These are phyloP conservation scores for Antechinus flavipes DNA, from an alignment of 2,113 vertebrate species.

Conservation along the genomic window DNA sequence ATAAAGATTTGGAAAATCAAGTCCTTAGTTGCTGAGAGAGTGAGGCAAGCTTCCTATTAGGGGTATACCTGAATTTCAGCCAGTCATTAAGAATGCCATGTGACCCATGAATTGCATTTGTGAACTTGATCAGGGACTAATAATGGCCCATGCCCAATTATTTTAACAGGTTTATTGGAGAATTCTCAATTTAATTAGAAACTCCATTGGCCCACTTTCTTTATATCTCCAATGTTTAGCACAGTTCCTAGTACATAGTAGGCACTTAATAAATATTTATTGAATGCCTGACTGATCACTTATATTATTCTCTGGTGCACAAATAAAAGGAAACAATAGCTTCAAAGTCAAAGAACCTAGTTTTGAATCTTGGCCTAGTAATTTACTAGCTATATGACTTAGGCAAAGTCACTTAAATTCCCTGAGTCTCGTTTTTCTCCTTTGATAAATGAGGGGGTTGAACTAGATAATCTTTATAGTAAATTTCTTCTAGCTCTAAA, in stretches of 20 bases:
- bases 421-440: background rate
- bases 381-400: background rate
- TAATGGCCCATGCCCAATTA: background rate
- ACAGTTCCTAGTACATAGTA: accelerated
- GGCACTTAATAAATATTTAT: background rate
- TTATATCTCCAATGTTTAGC: background rate
- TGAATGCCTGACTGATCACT: background rate
- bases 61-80: background rate
- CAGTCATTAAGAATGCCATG: background rate
- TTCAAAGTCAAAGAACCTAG: background rate
- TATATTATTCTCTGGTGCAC: background rate
- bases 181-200: background rate
- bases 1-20: background rate
- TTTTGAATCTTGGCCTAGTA: background rate
- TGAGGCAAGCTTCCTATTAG: background rate
- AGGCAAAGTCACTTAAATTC: background rate
- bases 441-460: background rate
- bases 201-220: background rate
- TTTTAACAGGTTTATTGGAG: background rate
- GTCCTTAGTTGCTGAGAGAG: background rate
- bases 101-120: background rate
- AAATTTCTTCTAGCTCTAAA: background rate
- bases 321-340: background rate
- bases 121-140: background rate
- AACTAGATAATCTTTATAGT: background rate